Percentiles rank a stretch among this genome's conserved stretches.
These are phyloP conservation scores for Myoxocephalus aenaeus DNA, from an alignment of 2,797 vertebrate genomes.

Conservation along the genomic window DNA sequence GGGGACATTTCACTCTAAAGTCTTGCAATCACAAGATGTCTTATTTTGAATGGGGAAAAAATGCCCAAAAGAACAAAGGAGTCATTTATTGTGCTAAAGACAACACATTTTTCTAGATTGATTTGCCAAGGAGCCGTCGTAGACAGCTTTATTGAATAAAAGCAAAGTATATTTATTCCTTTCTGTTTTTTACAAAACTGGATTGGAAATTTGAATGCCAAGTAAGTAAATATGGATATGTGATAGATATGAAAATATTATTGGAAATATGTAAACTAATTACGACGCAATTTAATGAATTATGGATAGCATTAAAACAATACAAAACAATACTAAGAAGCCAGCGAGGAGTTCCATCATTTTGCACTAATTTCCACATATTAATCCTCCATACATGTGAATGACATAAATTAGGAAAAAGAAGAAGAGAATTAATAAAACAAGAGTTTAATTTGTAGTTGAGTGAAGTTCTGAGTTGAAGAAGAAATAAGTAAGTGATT, in stretches of 20 bases:
- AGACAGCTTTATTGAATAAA: neutral
- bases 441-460: neutral
- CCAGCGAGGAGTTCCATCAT: neutral
- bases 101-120: neutral
- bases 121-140: neutral
- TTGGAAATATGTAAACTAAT: neutral
- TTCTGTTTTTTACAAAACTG: neutral
- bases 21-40: conserved; percentile 38
- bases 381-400: neutral
- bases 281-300: neutral
- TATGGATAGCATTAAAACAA: neutral
- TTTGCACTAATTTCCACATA: neutral
- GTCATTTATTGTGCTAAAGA: neutral
- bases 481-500: neutral
- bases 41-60: conserved; percentile 32
- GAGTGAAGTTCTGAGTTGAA: conserved; percentile 5
- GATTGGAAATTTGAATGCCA: neutral
- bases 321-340: neutral
- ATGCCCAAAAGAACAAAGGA: neutral
- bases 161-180: neutral
- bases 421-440: neutral
- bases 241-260: neutral
- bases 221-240: neutral
- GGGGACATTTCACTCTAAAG: conserved; percentile 31
- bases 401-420: neutral